Base-by-base conservation (phyloP, 1,140 invertebrate species). In the Pseudobourletiella spinata region DNA sequence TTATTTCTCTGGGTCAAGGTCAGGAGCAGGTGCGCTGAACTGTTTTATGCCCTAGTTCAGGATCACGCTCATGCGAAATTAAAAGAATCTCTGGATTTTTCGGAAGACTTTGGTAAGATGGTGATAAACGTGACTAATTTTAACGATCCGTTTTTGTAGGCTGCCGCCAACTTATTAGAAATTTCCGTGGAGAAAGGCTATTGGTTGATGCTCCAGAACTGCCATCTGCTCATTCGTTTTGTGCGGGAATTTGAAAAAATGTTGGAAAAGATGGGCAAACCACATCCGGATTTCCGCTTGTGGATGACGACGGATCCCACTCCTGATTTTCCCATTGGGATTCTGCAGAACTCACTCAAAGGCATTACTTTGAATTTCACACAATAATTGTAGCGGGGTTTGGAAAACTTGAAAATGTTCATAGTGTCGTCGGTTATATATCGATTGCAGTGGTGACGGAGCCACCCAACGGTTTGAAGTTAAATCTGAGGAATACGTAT, bases 171-270 rank as follows among this genome's bases (percentile, higher is more conserved):
- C 22, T 74, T 92, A 2, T 72, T 94, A 14, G 83, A 90, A 61
- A 81, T 78, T 3, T 84, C 88, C 0, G 81, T 87, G 1, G 76
- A 78, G 0, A 82, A 86, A 72, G 91, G 91, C 1, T 84, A 88
- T 69, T 95, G 91, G 91, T 73, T 95, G 20, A 88, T 93, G 80
- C 77, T 92, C 25, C 89, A 93, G 77, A 94, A 94, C 74, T 93
- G 91, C 66, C 91, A 95, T 73, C 77, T 94, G 56, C 73, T 92
- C 6, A 77, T 91, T 0, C 77, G 78, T n/a, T 94, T 92, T 77
- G 79, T 91, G 0, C 80, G 80, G 25, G 81, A 84, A 44, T 74
- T 95, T 46, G 90, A 94, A 73, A 92, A 92, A 72, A 78, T 84
- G 63, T 73, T 95, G 42, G 89, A 92, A 67, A 80, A 84, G 68